phyloP scores from a whole-genome alignment of 2,797 vertebrate genomes.

The Muraenolepis orangiensis region DNA sequence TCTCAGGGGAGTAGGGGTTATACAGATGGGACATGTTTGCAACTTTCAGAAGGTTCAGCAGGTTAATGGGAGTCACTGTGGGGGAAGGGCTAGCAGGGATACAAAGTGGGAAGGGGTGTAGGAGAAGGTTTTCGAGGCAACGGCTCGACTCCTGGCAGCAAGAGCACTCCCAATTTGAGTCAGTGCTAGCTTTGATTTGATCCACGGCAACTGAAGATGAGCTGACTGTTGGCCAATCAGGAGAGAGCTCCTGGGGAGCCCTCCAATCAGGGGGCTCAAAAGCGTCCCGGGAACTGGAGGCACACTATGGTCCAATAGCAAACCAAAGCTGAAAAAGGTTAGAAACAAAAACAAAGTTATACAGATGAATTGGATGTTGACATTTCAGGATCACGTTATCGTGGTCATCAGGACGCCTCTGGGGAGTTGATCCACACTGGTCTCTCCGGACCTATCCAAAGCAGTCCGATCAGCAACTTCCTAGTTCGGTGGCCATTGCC shows the following conservation, averaged over 20 bases:
- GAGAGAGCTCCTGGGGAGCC: constrained; percentile 70
- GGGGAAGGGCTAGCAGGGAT: constrained; percentile 39
- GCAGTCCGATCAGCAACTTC: neutral
- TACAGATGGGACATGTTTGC: constrained; percentile 75
- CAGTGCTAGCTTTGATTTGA: constrained; percentile 74
- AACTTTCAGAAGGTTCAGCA: constrained; percentile 76
- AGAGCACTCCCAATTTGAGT: constrained; percentile 56
- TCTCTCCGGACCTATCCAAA: neutral
- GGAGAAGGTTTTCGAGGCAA: constrained; percentile 27
- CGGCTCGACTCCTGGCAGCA: constrained; percentile 40
- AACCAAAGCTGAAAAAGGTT: constrained; percentile 58
- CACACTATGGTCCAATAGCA: constrained; percentile 38
- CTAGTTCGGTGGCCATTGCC: neutral
- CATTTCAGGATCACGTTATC: constrained; percentile 24
- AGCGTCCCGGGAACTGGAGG: constrained; percentile 31
- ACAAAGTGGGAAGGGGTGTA: constrained; percentile 8
- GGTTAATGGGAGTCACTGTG: constrained; percentile 59
- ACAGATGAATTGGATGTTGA: constrained; percentile 4
- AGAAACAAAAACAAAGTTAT: constrained; percentile 52
- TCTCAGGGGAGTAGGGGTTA: constrained; percentile 75
- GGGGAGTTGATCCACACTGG: neutral
- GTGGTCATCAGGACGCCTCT: constrained; percentile 10
- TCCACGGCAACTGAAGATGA: constrained; percentile 80
- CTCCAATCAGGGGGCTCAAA: constrained; percentile 39
- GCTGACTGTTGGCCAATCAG: constrained; percentile 76